Evolutionary conservation across 2,888 invertebrate genomes (phyloP).

Genomic region (Patella depressa): DNA sequence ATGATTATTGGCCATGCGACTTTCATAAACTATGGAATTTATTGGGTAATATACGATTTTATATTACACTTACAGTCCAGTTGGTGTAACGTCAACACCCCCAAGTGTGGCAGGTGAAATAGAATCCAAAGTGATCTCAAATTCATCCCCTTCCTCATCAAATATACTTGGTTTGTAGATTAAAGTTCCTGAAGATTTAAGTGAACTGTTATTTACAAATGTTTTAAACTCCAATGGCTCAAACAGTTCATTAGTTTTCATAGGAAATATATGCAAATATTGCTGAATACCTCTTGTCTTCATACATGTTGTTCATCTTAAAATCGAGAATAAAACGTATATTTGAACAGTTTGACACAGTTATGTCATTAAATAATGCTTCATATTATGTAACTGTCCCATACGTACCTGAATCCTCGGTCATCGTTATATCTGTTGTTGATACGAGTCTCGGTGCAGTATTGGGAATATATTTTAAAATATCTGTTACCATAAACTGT

Average conservation of each 20-base stretch:
- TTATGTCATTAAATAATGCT: too few species aligned
- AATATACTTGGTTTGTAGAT: background rate
- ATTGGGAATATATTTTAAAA: conserved; percentile 28
- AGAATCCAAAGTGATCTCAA: background rate
- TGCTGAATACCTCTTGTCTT: too few species aligned
- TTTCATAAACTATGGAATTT: too few species aligned
- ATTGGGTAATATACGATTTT: too few species aligned
- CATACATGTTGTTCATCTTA: too few species aligned
- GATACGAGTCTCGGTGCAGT: conserved; percentile 24
- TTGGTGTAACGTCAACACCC: background rate
- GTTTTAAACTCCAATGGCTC: too few species aligned
- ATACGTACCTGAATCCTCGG: conserved; percentile 31
- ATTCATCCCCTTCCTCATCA: background rate
- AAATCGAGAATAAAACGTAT: too few species aligned
- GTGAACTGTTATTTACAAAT: too few species aligned
- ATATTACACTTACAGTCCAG: background rate
- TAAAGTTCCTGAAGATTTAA: background rate
- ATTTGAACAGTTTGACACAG: too few species aligned
- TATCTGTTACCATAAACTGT: conserved; percentile 31
- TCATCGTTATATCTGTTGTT: conserved; percentile 17
- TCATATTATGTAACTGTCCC: background rate
- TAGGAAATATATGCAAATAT: too few species aligned
- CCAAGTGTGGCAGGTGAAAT: background rate
- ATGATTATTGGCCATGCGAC: too few species aligned
- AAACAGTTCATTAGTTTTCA: too few species aligned